Evolutionary conservation across 2,888 invertebrate species (phyloP).

Genomic region (Micoletzkya japonica): DNA sequence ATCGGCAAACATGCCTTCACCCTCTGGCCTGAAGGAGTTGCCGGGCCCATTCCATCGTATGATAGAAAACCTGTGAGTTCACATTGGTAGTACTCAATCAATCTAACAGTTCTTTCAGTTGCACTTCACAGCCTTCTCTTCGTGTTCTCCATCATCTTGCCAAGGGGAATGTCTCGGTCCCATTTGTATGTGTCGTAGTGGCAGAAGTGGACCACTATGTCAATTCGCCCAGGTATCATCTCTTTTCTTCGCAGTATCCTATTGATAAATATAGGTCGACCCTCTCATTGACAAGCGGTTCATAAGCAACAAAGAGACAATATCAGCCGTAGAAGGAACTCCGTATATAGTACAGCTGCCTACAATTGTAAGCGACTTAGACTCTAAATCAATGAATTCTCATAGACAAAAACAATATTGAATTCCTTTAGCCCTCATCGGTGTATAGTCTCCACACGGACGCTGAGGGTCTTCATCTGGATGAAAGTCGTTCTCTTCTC

Average conservation of each 20-base stretch:
- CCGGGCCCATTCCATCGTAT: constrained; percentile 18
- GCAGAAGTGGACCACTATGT: constrained; percentile 39
- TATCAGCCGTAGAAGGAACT: constrained; percentile 43
- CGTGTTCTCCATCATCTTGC: constrained; percentile 44
- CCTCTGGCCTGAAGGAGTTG: constrained; percentile 27
- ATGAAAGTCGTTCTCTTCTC: constrained; percentile 7
- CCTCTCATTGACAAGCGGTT: constrained; percentile 39
- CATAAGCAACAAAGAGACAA: constrained; percentile 41
- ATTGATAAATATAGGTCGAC: constrained; percentile 27
- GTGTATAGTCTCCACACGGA: constrained; percentile 1
- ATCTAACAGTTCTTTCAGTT: constrained; percentile 32
- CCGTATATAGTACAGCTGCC: constrained; percentile 50
- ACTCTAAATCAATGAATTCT: background rate
- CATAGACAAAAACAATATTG: background rate
- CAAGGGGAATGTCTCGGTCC: constrained; percentile 53
- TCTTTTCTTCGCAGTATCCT: too few species aligned
- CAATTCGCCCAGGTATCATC: constrained; percentile 13
- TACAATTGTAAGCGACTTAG: background rate
- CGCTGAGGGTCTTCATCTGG: constrained; percentile 14
- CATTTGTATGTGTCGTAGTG: constrained; percentile 49
- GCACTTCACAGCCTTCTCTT: constrained; percentile 51
- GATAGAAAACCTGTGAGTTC: constrained; percentile 25
- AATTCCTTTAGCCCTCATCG: background rate
- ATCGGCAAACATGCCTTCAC: constrained; percentile 42
- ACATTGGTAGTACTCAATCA: background rate